Evolutionary conservation across 1,140 invertebrate genomes (phyloP).

Genomic region (Drosophila truncata): DNA sequence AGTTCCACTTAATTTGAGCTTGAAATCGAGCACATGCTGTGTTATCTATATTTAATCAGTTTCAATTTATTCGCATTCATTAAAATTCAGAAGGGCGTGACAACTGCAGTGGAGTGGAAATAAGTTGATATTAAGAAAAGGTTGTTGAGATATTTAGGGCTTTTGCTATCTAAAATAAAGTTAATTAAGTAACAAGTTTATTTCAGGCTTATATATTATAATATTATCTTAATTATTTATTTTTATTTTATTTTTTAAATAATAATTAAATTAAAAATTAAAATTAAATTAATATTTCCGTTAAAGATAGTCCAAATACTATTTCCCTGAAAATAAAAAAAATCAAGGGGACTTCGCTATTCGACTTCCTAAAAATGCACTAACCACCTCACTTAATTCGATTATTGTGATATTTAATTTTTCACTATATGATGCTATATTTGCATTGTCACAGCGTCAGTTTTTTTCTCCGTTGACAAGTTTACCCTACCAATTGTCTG

Average conservation of each 20-base stretch:
- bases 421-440: constrained; percentile 19
- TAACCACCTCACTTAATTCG: constrained; percentile 9
- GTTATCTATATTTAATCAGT: constrained; percentile 23
- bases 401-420: constrained; percentile 51
- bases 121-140: neutral
- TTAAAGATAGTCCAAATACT: neutral
- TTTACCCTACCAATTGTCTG: constrained; percentile 59
- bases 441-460: constrained; percentile 33
- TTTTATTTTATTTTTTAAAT: no score
- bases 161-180: neutral
- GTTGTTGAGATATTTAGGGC: neutral
- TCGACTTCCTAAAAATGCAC: neutral
- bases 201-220: no score
- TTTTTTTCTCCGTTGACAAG: constrained; percentile 51
- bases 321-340: neutral
- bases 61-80: constrained; percentile 2
- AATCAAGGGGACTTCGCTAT: neutral
- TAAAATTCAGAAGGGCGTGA: constrained; percentile 1
- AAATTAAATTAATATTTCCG: neutral
- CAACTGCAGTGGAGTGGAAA: neutral
- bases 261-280: no score
- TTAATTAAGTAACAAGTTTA: neutral
- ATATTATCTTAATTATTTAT: no score
- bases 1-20: constrained; percentile 32
- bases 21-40: constrained; percentile 8